Percentiles rank a stretch among this genome's conserved stretches.
Conservation (phyloP, 2,797 vertebrate species). For the Hydrophis major region DNA sequence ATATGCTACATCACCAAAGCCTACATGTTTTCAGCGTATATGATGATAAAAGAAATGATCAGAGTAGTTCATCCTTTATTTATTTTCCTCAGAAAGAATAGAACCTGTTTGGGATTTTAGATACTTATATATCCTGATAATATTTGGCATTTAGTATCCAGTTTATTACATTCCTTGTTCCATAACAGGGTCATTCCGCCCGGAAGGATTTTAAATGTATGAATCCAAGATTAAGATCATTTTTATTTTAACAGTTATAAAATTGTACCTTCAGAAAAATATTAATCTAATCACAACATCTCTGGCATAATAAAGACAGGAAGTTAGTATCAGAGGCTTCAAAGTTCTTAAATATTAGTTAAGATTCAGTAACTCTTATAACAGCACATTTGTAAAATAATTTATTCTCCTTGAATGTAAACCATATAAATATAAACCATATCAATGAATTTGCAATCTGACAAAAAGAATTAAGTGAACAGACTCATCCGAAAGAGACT, state of each 20-base stretch:
- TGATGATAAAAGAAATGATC: background rate
- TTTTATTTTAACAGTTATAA: background rate
- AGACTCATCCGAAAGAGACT: background rate
- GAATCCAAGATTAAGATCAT: background rate
- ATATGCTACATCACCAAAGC: background rate
- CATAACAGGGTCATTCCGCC: background rate
- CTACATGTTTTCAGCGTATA: background rate
- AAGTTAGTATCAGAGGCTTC: background rate
- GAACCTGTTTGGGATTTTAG: background rate
- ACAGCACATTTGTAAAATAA: conserved; percentile 13
- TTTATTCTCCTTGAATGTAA: background rate
- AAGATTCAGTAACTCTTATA: background rate
- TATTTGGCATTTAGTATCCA: background rate
- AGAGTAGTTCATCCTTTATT: background rate
- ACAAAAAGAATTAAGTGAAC: background rate
- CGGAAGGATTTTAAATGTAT: background rate
- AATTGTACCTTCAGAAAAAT: background rate
- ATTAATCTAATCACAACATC: background rate
- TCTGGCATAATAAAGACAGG: background rate
- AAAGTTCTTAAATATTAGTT: background rate
- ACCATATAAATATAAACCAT: background rate
- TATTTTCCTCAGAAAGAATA: background rate
- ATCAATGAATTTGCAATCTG: background rate
- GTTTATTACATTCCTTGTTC: background rate
- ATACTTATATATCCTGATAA: background rate